Evolutionary conservation across 2,113 vertebrate genomes (phyloP).

Genomic region (Cyprinodon variegatus): DNA sequence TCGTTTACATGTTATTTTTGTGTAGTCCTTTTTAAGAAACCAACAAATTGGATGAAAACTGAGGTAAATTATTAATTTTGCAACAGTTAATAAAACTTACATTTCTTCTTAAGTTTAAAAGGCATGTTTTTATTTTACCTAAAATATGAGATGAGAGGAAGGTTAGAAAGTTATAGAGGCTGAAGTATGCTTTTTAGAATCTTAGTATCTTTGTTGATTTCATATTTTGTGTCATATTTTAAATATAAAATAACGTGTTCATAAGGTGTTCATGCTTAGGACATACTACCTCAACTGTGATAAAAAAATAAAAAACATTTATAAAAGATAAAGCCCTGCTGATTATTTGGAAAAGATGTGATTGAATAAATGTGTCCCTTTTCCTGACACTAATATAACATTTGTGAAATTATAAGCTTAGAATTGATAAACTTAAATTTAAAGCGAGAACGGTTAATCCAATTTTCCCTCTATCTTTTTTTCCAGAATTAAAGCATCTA

Average conservation of each 20-base stretch:
- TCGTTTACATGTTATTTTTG: not conserved
- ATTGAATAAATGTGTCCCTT: not conserved
- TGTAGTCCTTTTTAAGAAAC: not conserved
- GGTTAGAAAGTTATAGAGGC: not conserved
- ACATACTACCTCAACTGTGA: no score
- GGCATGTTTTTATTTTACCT: not conserved
- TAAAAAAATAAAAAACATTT: not conserved
- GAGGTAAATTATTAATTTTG: not conserved
- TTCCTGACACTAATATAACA: conserved; percentile 3
- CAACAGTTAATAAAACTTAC: not conserved
- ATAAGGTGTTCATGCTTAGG: no score
- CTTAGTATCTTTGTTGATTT: not conserved
- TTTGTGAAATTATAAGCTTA: conserved; percentile 8
- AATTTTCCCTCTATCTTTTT: not conserved
- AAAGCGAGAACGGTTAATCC: not conserved
- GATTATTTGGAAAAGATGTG: not conserved
- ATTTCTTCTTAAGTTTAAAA: conserved; percentile 3
- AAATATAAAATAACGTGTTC: no score
- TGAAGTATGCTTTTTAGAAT: not conserved
- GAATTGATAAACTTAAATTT: conserved; percentile 1
- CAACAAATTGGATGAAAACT: not conserved
- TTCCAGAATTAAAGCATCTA: no score
- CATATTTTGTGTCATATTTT: not conserved
- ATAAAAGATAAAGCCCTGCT: not conserved
- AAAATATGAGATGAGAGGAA: not conserved